Percentiles rank a stretch among this genome's conserved stretches.
Evolutionary conservation across 2,113 vertebrate species (phyloP).

Genomic region (Leucoraja erinaceus): DNA sequence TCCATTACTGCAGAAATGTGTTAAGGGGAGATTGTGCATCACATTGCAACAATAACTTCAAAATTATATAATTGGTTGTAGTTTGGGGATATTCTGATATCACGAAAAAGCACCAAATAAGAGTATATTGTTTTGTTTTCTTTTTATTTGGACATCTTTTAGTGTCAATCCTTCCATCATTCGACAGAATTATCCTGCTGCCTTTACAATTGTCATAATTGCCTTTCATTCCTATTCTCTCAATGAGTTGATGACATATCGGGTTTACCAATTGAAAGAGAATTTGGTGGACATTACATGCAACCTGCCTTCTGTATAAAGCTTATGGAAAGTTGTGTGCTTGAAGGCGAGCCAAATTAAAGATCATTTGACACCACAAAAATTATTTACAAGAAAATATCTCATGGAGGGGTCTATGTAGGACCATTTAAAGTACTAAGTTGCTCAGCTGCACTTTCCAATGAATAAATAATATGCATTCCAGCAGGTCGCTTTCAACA

Average conservation of each 20-base stretch:
- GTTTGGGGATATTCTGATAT: neutral
- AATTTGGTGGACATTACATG: neutral
- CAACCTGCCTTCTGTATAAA: neutral
- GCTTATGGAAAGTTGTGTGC: neutral
- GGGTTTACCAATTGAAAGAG: neutral
- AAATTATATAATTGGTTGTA: neutral
- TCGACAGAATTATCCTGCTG: no score
- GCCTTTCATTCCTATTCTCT: neutral
- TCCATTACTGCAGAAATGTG: neutral
- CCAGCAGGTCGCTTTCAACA: no score
- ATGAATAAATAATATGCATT: no score
- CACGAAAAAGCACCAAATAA: neutral
- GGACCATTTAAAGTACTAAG: no score
- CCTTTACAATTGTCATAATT: neutral
- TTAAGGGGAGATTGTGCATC: neutral
- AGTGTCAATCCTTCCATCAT: neutral
- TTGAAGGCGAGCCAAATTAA: neutral
- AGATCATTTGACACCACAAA: no score
- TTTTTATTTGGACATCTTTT: neutral
- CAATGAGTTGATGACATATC: neutral
- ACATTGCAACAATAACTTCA: neutral
- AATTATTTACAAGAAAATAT: no score
- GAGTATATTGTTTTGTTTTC: neutral
- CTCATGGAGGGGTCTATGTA: no score
- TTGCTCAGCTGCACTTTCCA: no score